phyloP scores from a whole-genome alignment of 2,797 vertebrate species.

The Scarus forsteni region DNA sequence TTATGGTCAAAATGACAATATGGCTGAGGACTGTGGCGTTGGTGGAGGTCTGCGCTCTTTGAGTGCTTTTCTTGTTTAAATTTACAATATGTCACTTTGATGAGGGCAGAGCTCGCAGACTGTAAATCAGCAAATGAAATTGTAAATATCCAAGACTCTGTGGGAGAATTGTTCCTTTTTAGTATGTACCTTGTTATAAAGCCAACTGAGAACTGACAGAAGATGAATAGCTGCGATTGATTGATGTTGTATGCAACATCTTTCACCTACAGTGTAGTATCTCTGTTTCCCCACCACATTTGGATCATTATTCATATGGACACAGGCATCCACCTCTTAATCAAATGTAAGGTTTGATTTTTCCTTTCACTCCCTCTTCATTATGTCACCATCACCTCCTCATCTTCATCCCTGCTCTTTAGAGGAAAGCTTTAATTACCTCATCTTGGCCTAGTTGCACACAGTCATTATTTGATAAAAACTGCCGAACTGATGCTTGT shows the following conservation, averaged over 20 bases:
- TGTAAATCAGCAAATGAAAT: background rate
- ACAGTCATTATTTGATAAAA: constrained; percentile 35
- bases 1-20: too few species aligned
- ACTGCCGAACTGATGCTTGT: constrained; percentile 12
- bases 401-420: background rate
- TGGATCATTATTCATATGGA: constrained; percentile 13
- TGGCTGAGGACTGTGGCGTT: too few species aligned
- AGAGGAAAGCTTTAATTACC: constrained; percentile 13
- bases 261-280: background rate
- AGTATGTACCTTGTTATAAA: background rate
- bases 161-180: background rate
- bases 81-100: background rate
- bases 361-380: background rate
- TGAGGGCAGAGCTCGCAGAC: background rate
- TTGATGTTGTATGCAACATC: background rate
- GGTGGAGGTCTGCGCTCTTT: too few species aligned
- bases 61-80: background rate
- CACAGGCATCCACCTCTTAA: background rate
- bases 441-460: background rate
- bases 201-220: background rate
- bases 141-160: background rate
- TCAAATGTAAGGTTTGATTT: constrained; percentile 5
- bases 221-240: constrained; percentile 12
- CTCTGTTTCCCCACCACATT: background rate
- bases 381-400: constrained; percentile 6